These are phyloP conservation scores for Syritta pipiens DNA, from an alignment of 2,888 invertebrate species.

Conservation along the genomic window DNA sequence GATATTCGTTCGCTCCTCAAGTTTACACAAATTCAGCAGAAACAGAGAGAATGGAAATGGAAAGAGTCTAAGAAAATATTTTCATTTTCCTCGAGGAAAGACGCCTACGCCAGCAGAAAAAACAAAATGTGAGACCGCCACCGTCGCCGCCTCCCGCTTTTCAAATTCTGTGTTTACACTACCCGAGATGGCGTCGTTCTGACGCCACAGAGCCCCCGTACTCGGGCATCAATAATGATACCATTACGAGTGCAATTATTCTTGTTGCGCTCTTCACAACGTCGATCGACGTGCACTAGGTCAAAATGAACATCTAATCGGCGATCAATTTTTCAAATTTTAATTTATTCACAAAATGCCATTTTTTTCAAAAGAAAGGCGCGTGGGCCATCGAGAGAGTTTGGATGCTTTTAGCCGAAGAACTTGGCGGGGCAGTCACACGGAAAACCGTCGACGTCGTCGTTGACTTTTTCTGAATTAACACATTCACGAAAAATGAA, in stretches of 20 bases:
- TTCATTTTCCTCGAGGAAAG: slow-evolving; percentile 15
- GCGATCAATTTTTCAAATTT: too few species aligned
- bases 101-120: slow-evolving; percentile 27
- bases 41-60: not conserved
- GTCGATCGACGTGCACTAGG: slow-evolving; percentile 40
- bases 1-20: not conserved
- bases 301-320: slow-evolving; percentile 46
- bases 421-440: too few species aligned
- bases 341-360: too few species aligned
- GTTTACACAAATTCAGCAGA: slow-evolving; percentile 23
- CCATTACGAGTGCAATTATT: slow-evolving; percentile 1
- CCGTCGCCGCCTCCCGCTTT: not conserved
- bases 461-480: too few species aligned
- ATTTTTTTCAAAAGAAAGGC: too few species aligned
- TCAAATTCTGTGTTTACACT: not conserved
- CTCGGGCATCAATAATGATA: not conserved
- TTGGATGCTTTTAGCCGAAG: too few species aligned
- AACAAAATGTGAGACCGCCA: not conserved
- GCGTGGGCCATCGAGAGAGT: too few species aligned
- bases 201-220: slow-evolving; percentile 6
- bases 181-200: slow-evolving; percentile 26
- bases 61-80: slow-evolving; percentile 6
- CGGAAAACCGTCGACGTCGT: too few species aligned
- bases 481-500: too few species aligned
- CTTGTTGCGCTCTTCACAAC: not conserved